These are phyloP conservation scores for Xestia rhomboidea DNA, from an alignment of 2,888 invertebrate species.

Conservation along the genomic window DNA sequence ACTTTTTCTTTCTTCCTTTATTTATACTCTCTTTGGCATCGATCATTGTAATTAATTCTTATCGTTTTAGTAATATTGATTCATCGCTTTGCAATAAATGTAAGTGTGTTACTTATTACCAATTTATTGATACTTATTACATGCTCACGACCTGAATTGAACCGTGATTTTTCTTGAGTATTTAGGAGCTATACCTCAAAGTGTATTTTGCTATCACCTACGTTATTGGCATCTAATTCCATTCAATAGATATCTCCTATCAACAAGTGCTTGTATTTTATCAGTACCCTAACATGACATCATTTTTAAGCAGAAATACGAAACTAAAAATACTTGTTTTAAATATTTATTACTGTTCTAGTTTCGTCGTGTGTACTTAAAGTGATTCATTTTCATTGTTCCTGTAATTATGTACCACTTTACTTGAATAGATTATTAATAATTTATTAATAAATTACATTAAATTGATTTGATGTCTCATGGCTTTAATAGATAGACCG, in stretches of 20 bases:
- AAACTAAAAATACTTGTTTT: slow-evolving; percentile 7
- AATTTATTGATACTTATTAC: not conserved
- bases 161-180: not conserved
- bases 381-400: slow-evolving; percentile 52
- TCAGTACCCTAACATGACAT: slow-evolving; percentile 49
- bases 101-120: not conserved
- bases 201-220: not conserved
- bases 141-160: not conserved
- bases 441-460: slow-evolving; percentile 10
- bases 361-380: slow-evolving; percentile 8
- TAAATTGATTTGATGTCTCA: slow-evolving; percentile 43
- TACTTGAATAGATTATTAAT: slow-evolving; percentile 10
- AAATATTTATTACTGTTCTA: not conserved
- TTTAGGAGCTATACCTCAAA: not conserved
- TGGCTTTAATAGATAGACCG: not conserved
- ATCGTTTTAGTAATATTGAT: not conserved
- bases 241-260: slow-evolving; percentile 23
- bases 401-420: slow-evolving; percentile 23
- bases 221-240: slow-evolving; percentile 21
- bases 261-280: slow-evolving; percentile 23
- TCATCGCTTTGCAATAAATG: not conserved
- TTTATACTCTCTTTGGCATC: not conserved
- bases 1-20: too few relatives aligned
- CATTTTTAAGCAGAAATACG: slow-evolving; percentile 20
- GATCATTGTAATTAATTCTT: too few relatives aligned